Base-by-base conservation (phyloP, 1,140 invertebrate species). In the Leptonema lineaticorne region DNA sequence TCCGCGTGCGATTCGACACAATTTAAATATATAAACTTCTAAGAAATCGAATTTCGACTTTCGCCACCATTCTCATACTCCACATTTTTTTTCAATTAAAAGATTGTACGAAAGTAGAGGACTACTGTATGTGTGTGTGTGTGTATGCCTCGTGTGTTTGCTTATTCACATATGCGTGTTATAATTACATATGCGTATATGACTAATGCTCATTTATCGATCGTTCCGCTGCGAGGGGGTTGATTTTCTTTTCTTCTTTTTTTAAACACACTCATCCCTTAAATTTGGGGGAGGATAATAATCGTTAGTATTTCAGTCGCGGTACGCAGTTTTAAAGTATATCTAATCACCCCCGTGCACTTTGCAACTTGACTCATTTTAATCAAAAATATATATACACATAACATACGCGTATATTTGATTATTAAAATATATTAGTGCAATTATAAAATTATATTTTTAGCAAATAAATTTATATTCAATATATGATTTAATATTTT, bases 151-250 rank as follows among this genome's bases (percentile, higher is more conserved):
- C 33, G n/a, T 8, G n/a, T 37, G 46, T 18, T 8, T 20, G 46
- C 18, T 20, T 50, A 50, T 50, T 50, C 18, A 50, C 8, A n/a
- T 20, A n/a, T n/a, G n/a, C n/a, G n/a, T n/a, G n/a, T n/a, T n/a
- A n/a, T 33, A 63, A 63, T 30, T 45, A 50, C 27, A 64, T 50
- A 64, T 45, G n/a, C n/a, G n/a, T n/a, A 64, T 26, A 64, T 64
- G 62, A 64, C 62, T 64, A 64, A 64, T 50, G 45, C 59, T 62
- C 59, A 62, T 26, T 64, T 64, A 64, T 64, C 45, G 62, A 64
- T 64, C 62, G 62, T 64, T 41, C 22, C 24, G 37, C 16, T 45
- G 30, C 20, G 20, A 62, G 62, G 45, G 57, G 62, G 2, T 64
- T 22, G 14, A 29, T 64, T 64, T 64, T 64, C 48, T 48, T 20